Conservation (phyloP, 2,888 invertebrate species). For the Hymenopus coronatus region DNA sequence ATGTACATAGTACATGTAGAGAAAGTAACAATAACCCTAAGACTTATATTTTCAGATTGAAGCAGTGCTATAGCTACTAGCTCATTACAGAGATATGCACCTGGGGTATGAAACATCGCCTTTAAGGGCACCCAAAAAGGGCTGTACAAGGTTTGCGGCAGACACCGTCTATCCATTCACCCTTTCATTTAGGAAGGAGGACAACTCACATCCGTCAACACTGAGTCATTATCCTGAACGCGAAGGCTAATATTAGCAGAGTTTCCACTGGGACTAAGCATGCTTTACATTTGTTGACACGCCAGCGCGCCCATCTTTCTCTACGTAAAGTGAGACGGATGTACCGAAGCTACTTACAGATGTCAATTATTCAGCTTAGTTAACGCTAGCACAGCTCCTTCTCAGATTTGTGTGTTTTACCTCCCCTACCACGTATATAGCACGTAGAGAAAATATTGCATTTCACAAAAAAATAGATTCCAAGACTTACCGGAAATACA, state of each 20-base stretch:
- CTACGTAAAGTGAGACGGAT: not conserved
- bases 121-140: not conserved
- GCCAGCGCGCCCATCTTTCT: not conserved
- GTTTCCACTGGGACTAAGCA: not conserved
- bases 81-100: not conserved
- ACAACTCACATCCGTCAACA: not conserved
- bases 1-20: too few relatives aligned
- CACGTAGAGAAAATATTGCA: too few relatives aligned
- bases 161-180: not conserved
- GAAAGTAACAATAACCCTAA: too few relatives aligned
- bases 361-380: not conserved
- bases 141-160: not conserved
- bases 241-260: not conserved
- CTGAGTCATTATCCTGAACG: not conserved
- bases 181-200: not conserved
- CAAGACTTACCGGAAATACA: too few relatives aligned
- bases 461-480: too few relatives aligned
- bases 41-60: too few relatives aligned
- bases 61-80: too few relatives aligned
- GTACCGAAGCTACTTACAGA: not conserved
- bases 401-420: not conserved
- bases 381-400: not conserved
- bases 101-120: not conserved
- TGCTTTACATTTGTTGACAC: not conserved
- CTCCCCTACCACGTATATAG: too few relatives aligned